Percentiles rank a stretch among this genome's conserved stretches.
phyloP scores from a whole-genome alignment of 2,113 vertebrate species.

The Mixornis gularis region DNA sequence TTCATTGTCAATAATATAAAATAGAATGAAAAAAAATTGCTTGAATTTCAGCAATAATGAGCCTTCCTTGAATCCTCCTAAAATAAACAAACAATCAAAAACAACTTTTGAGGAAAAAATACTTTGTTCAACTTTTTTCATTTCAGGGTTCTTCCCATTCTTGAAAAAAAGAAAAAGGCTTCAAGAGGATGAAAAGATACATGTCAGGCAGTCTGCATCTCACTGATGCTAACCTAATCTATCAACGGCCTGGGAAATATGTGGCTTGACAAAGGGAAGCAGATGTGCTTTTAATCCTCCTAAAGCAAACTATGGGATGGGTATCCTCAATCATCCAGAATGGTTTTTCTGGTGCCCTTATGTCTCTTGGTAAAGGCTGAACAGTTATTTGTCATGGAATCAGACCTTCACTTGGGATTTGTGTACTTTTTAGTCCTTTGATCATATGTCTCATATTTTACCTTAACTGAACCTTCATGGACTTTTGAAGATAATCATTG shows the following conservation, averaged over 20 bases:
- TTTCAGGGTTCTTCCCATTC: not conserved
- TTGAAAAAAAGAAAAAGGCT: not conserved
- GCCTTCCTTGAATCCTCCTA: not conserved
- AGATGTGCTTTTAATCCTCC: conserved; percentile 58
- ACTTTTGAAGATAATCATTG: conserved; percentile 18
- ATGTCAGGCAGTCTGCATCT: not conserved
- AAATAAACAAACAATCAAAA: not conserved
- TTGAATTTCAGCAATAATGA: not conserved
- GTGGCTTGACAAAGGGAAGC: conserved; percentile 39
- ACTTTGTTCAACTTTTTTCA: not conserved
- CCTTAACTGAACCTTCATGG: conserved; percentile 33
- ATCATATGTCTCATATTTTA: conserved; percentile 40
- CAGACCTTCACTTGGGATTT: conserved; percentile 15
- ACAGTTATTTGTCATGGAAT: conserved; percentile 26
- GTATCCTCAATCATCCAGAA: conserved; percentile 29
- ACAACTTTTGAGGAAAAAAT: not conserved
- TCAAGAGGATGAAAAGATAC: not conserved
- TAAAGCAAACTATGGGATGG: not conserved
- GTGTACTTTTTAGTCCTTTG: conserved; percentile 41
- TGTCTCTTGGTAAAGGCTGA: conserved; percentile 23
- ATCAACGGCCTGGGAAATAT: conserved; percentile 37
- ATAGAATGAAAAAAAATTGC: not conserved
- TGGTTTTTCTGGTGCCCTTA: conserved; percentile 39
- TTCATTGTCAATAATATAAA: not conserved
- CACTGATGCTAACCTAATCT: conserved; percentile 24